Percentiles rank a stretch among this genome's conserved stretches.
Conservation (phyloP, 2,888 invertebrate species). For the Dromius quadrimaculatus region DNA sequence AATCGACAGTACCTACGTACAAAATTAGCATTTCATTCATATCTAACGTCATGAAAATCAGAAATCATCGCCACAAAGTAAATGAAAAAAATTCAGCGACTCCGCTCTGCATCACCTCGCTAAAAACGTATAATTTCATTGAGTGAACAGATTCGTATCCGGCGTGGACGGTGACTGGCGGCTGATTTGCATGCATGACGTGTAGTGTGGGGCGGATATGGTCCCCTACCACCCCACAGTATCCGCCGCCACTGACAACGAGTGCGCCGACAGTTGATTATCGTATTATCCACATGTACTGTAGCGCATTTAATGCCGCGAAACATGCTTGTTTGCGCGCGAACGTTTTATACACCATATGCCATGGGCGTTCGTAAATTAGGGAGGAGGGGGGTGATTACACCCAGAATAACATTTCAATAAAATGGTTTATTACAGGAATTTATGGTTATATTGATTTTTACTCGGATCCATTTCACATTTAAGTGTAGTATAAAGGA, state of each 20-base stretch:
- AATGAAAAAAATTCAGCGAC: slow-evolving; percentile 20
- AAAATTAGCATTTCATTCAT: slow-evolving; percentile 18
- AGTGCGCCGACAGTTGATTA: slow-evolving; percentile 61
- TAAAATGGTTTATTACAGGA: slow-evolving; percentile 9
- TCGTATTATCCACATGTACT: slow-evolving; percentile 65
- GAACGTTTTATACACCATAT: slow-evolving; percentile 40
- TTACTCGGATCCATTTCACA: too few species aligned
- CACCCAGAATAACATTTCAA: background rate
- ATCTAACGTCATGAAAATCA: slow-evolving; percentile 33
- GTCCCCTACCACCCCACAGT: slow-evolving; percentile 1
- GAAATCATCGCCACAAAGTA: slow-evolving; percentile 22
- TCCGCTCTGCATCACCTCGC: slow-evolving; percentile 27
- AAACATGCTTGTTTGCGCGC: slow-evolving; percentile 60
- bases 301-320: slow-evolving; percentile 62
- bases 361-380: slow-evolving; percentile 25
- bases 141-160: slow-evolving; percentile 48
- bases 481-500: too few species aligned
- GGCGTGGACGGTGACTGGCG: slow-evolving; percentile 18
- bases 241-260: slow-evolving; percentile 56
- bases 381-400: slow-evolving; percentile 18
- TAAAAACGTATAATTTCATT: slow-evolving; percentile 48
- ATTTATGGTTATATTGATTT: slow-evolving; percentile 1
- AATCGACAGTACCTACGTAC: too few species aligned
- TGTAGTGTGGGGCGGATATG: slow-evolving; percentile 26
- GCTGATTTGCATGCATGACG: slow-evolving; percentile 32